Base-by-base conservation (phyloP, 2,797 vertebrate species). In the Sebastes itinus region DNA sequence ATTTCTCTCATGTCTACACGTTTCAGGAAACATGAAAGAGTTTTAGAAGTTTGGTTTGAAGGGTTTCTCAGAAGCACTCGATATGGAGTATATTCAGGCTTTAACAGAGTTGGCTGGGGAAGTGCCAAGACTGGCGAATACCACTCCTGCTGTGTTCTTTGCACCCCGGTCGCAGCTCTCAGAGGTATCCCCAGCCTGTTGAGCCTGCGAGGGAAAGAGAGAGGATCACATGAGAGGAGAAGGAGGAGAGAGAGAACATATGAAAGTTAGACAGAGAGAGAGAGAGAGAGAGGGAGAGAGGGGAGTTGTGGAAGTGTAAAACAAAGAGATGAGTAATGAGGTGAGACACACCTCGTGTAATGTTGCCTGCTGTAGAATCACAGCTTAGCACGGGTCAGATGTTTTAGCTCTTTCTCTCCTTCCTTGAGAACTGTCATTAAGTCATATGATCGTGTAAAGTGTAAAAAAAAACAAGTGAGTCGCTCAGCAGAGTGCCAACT, bases 161-260 rank as follows among this genome's bases (percentile, higher is more conserved):
- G 92, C 94, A 94, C 92, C 90, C 87, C 25, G 78, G 90, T 93
- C 75, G 56, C 92, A 92, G 91, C 88, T 91, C 89, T 90, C 90
- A 58, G 90, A 94, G 93, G 93, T 93, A 93, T 92, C 87, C 92
- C 89, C 92, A 88, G 92, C 89, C 92, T 95, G 91, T 90, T 93
- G 91, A 92, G 88, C 85, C 82, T 89, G 91, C 58, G 78, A 93
- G 83, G 81, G 85, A 85, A 81, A 42, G 83, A 86, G 81, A 69
- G 87, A 88, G 79, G 72, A 84, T 64, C 52, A 35, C 28, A 77
- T 3, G 56, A 79, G 76, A 77, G 68, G 78, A 69, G 42, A 56
- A 54, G 32, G 33, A 64, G 59, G 85, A 86, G 86, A 83, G 82
- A 85, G 77, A 78, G 74, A 90, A 72, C 84, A 92, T 89, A 87